Base-by-base conservation (phyloP, 2,888 invertebrate species). In the Ichneumoninae sp. region DNA sequence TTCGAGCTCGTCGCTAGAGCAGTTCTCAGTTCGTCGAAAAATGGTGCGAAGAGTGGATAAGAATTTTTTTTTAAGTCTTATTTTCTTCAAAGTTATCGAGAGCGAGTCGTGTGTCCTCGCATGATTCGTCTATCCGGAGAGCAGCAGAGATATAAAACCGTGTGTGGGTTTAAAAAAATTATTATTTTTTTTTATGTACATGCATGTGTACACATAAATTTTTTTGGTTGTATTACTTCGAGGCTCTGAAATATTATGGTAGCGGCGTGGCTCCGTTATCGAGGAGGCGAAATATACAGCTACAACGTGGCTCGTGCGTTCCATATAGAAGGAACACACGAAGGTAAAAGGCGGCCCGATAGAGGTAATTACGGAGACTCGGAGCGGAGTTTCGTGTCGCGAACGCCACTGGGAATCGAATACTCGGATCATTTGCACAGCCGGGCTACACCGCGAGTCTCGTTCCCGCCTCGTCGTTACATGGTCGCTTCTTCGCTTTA, bases 381-480 rank as follows among this genome's bases (percentile, higher is more conserved):
- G 30, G 30, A 33, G 30, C 60, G 6, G 57, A 57, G 57, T 57
- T 62, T 50, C 33, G 65, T 66, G 50, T 72, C 76, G 68, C n/a
- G 30, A 74, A 71, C 57, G 71, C 82, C 66, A 71, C 50, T 57
- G 65, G 44, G 75, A 62, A 90, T 90, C 87, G 89, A 89, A 89
- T 87, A 88, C 86, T 89, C 87, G 90, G 87, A 91, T 90, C 91
- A 91, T 91, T 91, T 90, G 87, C 89, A 90, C 91, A 91, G 91
- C 91, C 91, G 91, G 89, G 90, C 88, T 87, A 78, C 83, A 80
- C 80, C 30, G 16, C 33, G 60, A 33, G 30, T 30, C 60, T 62
- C 79, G 85, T 76, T 81, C 75, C 62, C 75, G 36, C 44, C 54
- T n/a, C 54, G 26, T 8, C 40, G 62, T 36, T 57, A 75, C 62